These are phyloP conservation scores for Suricata suricatta DNA, from an alignment of 2,113 vertebrate species.

Conservation along the genomic window DNA sequence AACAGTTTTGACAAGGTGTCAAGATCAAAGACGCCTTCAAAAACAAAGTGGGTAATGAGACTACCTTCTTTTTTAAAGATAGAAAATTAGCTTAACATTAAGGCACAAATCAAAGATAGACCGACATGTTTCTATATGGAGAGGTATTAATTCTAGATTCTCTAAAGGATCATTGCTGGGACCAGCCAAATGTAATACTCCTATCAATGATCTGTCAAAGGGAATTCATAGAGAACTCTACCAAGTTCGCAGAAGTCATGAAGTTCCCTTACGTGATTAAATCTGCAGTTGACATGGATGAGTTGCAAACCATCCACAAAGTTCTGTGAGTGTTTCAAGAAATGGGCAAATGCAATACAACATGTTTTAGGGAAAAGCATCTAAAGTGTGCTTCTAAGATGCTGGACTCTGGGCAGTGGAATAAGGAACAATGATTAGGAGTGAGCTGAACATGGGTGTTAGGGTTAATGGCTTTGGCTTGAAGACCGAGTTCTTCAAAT, in stretches of 20 bases:
- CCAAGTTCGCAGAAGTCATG: slow-evolving; percentile 21
- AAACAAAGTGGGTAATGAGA: slow-evolving; percentile 2
- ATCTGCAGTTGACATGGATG: background rate
- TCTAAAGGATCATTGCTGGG: background rate
- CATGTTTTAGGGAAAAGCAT: background rate
- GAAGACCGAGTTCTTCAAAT: background rate
- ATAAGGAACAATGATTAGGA: background rate
- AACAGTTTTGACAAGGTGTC: slow-evolving; percentile 58
- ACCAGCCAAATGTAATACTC: slow-evolving; percentile 51
- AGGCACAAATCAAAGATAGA: slow-evolving; percentile 45
- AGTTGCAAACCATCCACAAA: background rate
- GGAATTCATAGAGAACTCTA: background rate
- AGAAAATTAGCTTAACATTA: slow-evolving; percentile 49
- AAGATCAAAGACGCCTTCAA: slow-evolving; percentile 34
- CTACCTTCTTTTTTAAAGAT: background rate
- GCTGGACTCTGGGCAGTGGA: background rate
- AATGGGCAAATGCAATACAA: background rate
- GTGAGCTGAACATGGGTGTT: background rate
- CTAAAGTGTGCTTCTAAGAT: background rate
- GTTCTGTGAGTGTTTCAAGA: background rate
- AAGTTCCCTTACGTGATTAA: slow-evolving; percentile 15
- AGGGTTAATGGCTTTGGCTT: background rate
- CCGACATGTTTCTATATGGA: slow-evolving; percentile 34
- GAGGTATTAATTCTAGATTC: slow-evolving; percentile 22
- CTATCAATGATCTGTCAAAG: slow-evolving; percentile 17